Conservation (phyloP, 2,888 invertebrate species). For the Coelogynopora nodosa region DNA sequence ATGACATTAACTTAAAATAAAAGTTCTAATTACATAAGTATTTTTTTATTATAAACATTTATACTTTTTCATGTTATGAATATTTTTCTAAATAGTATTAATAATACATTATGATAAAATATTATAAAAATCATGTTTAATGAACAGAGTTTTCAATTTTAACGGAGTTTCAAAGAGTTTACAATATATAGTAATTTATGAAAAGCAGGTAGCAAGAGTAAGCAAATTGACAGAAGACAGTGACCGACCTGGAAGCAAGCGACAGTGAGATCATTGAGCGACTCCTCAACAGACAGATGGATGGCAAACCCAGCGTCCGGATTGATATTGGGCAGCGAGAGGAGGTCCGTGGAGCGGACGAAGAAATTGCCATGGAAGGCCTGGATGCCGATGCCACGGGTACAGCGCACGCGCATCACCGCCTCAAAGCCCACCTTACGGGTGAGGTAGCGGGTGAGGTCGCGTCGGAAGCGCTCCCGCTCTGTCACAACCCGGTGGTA, state of each 20-base stretch:
- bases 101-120: no score
- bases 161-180: no score
- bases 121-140: no score
- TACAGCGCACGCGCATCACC: conserved; percentile 92
- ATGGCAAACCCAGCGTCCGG: conserved; percentile 96
- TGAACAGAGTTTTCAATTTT: no score
- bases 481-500: conserved; percentile 69
- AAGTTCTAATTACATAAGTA: no score
- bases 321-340: conserved; percentile 91
- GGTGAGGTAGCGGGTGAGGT: conserved; percentile 81
- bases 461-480: conserved; percentile 72
- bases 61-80: no score
- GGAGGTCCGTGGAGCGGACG: conserved; percentile 89
- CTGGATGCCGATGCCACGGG: conserved; percentile 75
- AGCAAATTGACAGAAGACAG: no score
- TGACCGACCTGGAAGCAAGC: conserved; percentile 39
- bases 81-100: no score
- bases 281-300: conserved; percentile 89
- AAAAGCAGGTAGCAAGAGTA: background rate
- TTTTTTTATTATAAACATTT: no score
- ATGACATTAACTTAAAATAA: no score
- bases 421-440: conserved; percentile 91
- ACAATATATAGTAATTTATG: no score
- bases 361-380: conserved; percentile 99
- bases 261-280: conserved; percentile 9